Conservation (phyloP, 1,140 invertebrate genomes). For the Fopius arisanus region DNA sequence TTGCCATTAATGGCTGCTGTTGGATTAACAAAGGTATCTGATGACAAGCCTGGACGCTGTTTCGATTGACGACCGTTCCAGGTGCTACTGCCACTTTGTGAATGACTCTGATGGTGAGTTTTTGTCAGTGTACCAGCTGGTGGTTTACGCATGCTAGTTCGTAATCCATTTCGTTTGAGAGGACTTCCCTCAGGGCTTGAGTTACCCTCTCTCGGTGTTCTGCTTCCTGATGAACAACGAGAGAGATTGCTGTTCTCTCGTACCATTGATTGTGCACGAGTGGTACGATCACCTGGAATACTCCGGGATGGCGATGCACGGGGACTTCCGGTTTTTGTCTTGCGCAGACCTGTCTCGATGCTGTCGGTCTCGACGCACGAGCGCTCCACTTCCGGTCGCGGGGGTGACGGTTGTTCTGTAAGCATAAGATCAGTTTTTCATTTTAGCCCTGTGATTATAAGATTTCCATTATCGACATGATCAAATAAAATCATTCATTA, state of each 20-base stretch:
- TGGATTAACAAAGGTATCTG: slow-evolving; percentile 72
- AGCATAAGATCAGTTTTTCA: slow-evolving; percentile 22
- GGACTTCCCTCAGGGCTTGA: slow-evolving; percentile 58
- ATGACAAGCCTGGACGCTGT: slow-evolving; percentile 69
- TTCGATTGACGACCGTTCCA: slow-evolving; percentile 73
- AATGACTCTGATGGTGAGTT: slow-evolving; percentile 38
- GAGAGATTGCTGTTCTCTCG: slow-evolving; percentile 67
- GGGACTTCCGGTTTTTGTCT: slow-evolving; percentile 66
- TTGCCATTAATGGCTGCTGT: slow-evolving; percentile 24
- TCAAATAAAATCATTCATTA: too few species aligned
- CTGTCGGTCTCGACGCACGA: slow-evolving; percentile 72
- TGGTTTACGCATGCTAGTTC: slow-evolving; percentile 53
- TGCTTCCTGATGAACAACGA: slow-evolving; percentile 48
- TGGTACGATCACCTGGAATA: slow-evolving; percentile 61
- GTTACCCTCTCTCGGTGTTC: slow-evolving; percentile 55
- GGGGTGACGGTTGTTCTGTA: slow-evolving; percentile 56
- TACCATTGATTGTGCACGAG: slow-evolving; percentile 62
- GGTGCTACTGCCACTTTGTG: slow-evolving; percentile 67
- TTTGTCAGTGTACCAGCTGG: slow-evolving; percentile 63
- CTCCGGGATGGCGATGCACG: slow-evolving; percentile 63
- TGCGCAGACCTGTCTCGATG: slow-evolving; percentile 72
- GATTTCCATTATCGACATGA: too few species aligned
- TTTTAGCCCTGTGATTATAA: too few species aligned
- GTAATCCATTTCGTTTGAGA: slow-evolving; percentile 46
- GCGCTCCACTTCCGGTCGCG: slow-evolving; percentile 61